Percentiles rank a stretch among this genome's conserved stretches.
These are phyloP conservation scores for Willowsia nigromaculata DNA, from an alignment of 2,888 invertebrate species.

Conservation along the genomic window DNA sequence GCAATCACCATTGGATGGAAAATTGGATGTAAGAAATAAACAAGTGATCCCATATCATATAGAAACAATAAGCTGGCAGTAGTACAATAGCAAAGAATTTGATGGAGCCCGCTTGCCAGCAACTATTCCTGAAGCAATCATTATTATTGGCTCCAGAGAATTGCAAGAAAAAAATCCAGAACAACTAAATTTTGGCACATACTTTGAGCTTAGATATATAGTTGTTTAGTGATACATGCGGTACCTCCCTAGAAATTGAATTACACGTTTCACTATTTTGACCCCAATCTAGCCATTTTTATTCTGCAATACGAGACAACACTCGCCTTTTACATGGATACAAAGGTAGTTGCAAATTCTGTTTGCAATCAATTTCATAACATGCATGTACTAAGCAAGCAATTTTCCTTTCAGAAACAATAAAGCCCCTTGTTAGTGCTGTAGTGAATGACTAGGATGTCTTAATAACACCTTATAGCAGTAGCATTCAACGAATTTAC, in stretches of 20 bases:
- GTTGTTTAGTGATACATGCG: neutral
- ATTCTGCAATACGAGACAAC: no score
- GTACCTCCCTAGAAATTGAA: no score
- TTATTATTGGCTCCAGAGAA: constrained; percentile 21
- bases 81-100: neutral
- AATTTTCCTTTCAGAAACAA: neutral
- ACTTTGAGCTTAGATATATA: neutral
- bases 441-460: neutral
- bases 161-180: neutral
- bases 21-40: neutral
- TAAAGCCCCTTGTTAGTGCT: neutral
- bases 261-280: neutral
- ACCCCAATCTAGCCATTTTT: neutral
- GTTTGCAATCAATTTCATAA: neutral
- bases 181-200: no score
- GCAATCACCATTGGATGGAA: neutral
- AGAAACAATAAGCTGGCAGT: neutral
- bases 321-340: neutral
- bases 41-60: neutral
- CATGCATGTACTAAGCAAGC: neutral
- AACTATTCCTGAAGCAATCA: neutral
- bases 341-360: neutral
- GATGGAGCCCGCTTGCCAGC: neutral
- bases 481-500: neutral
- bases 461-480: neutral